Base-by-base conservation (phyloP, 2,113 vertebrate genomes). In the Chloebia gouldiae region DNA sequence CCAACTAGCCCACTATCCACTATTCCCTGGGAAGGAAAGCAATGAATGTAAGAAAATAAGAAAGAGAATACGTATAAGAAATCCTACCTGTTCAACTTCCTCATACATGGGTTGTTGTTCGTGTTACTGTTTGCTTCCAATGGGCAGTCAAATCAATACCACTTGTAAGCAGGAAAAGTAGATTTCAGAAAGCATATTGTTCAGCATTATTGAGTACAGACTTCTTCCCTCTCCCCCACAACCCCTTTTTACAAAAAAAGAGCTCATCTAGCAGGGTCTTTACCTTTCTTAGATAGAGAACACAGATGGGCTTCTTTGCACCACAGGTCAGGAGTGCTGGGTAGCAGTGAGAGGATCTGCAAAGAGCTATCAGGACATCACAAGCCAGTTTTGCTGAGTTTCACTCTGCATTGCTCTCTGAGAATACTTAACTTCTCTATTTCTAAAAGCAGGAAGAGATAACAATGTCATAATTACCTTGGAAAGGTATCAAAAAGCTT, bases 161-260 rank as follows among this genome's bases (percentile, higher is more conserved):
- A 3, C n/a, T 86, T 70, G 30, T 20, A 39, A 90, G 31, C 18
- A 73, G 50, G 16, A 61, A 87, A 65, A 80, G 28, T 7, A 81
- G 37, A 88, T 39, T 80, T 88, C 11, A 15, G 66, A 72, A 35
- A 66, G n/a, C 59, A 60, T 70, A 61, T 1, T 7, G 22, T 37
- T 66, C 35, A 47, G 42, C 0, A 0, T 22, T 94, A 39, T 5
- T 64, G 44, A 85, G 59, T 15, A 28, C 11, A 53, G 7, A 7
- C 7, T 31, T 61, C 25, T 12, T 51, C 28, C 21, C 40, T 42
- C 8, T 23, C 6, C 3, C 6, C 7, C 7, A 0, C 9, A 16
- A 14, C 17, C 6, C 21, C 18, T 22, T 66, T 79, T 70, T 60
- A 63, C 11, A 23, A 53, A 35, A 45, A 50, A 59, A 39, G 19